These are phyloP conservation scores for Parasteatoda tepidariorum DNA, from an alignment of 1,140 invertebrate species.

Conservation along the genomic window DNA sequence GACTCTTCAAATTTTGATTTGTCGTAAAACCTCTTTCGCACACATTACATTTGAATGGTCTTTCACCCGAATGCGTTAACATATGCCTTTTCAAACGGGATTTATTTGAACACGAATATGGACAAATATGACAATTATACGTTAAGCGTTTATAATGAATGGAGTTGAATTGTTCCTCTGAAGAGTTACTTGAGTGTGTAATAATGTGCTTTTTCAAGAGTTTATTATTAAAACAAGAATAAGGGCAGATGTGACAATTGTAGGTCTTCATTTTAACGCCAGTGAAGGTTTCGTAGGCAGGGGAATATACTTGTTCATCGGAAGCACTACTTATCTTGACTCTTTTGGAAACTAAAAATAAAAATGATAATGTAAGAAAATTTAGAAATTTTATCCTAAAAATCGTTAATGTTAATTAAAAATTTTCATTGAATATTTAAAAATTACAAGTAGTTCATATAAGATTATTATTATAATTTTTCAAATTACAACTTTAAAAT, in stretches of 20 bases:
- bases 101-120: constrained; percentile 48
- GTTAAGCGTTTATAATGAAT: no score
- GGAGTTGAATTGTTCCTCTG: no score
- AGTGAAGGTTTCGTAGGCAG: background rate
- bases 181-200: no score
- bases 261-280: no score
- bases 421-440: no score
- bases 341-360: background rate
- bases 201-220: constrained; percentile 66
- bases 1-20: constrained; percentile 18
- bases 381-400: background rate
- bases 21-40: constrained; percentile 19
- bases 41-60: constrained; percentile 66
- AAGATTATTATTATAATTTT: no score
- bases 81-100: constrained; percentile 65
- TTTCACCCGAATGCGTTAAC: constrained; percentile 69
- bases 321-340: background rate
- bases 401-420: no score
- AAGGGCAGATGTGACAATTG: constrained; percentile 67
- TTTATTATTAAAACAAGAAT: background rate
- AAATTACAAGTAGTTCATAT: no score
- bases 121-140: constrained; percentile 66
- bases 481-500: no score
- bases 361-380: background rate
- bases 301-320: background rate